Evolutionary conservation across 2,113 vertebrate species (phyloP), one percentile per base, ranked within the genome.

Genomic region (Ammodytes marinus): DNA sequence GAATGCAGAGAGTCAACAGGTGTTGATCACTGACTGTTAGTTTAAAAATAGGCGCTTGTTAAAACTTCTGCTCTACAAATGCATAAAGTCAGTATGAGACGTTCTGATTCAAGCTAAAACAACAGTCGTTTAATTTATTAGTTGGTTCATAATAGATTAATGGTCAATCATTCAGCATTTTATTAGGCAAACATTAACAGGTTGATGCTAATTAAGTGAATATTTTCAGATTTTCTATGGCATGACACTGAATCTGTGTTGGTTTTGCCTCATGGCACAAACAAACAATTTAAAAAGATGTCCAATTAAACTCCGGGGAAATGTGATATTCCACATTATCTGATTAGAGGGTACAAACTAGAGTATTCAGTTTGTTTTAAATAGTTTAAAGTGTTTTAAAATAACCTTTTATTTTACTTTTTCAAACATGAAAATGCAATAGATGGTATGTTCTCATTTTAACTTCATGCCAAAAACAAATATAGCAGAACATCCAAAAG

Each of bases 1-100:
- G 66, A 46, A 39, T 53, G 27, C 7, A 15, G 35, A n/a, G n/a
- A 66, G 63, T 49, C 27, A 84, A 69, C 64, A 80, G 74, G 40
- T 84, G 73, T 27, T 77, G 5, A 35, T 35, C 35, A 19, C 13
- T 53, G 40, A 45, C 5, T 50, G 42, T 35, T 3, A 1, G 15
- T 46, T 40, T 66, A 77, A 57, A 70, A 69, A 84, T 77, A 69
- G 19, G 6, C 39, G 5, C 11, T 39, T 37, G 39, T 61, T 7
- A 5, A 11, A 50, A 14, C 14, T 10, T 17, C 5, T 35, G 60
- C 12, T 77, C 40, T 35, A 12, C 15, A 7, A 54, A 77, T 54
- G 1, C 6, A 42, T 43, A 2, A 2, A 37, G 46, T 10, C 9
- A 6, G 13, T 64, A 5, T n/a, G 6, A 54, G 49, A n/a, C 6